Base-by-base conservation (phyloP, 2,888 invertebrate genomes). In the Epistrophe grossulariae region DNA sequence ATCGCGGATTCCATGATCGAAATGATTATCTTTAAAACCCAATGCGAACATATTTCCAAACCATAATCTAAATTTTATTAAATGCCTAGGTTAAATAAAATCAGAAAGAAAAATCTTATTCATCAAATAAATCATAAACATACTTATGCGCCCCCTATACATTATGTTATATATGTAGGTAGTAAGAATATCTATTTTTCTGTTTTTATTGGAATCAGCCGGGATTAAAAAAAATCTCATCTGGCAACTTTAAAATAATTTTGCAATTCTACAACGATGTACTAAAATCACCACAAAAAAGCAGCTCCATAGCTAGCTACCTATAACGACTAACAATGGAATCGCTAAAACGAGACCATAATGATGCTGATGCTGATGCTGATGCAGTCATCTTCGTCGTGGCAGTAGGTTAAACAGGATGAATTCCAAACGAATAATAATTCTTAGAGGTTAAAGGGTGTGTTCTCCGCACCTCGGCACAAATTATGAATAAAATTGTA, bases 351-450 rank as follows among this genome's bases (percentile, higher is more conserved):
- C 71, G 82, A 74, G 78, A 79, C 82, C 85, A 82, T 82, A 83
- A 68, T 68, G 50, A 68, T 45, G 64, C 64, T 64, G 52, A 15
- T 71, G 35, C 59, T 68, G 50, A 68, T 45, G 64, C 64, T 64
- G 52, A 15, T 71, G 35, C 59, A 60, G 11, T 60, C 19, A 3
- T 60, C 35, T 7, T 19, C 35, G 60, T 62, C 28, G 76, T 83
- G 82, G 87, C 83, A 87, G 83, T 87, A 87, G 83, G 87, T 87
- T 87, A 87, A 87, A 87, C 83, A 83, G 62, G 87, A 68, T 76
- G 60, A 87, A 82, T 78, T 40, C 40, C 19, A 8, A 60, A 40
- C 15, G 60, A 82, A 35, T 48, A 66, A 66, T 28, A n/a, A 55
- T 79, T 68, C 66, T 87, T 15, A 72, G 76, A 87, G 87, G 87